Percentiles rank a stretch among this genome's conserved stretches.
Evolutionary conservation across 2,888 invertebrate genomes (phyloP).

Genomic region (Hirtodrosophila alboralis): DNA sequence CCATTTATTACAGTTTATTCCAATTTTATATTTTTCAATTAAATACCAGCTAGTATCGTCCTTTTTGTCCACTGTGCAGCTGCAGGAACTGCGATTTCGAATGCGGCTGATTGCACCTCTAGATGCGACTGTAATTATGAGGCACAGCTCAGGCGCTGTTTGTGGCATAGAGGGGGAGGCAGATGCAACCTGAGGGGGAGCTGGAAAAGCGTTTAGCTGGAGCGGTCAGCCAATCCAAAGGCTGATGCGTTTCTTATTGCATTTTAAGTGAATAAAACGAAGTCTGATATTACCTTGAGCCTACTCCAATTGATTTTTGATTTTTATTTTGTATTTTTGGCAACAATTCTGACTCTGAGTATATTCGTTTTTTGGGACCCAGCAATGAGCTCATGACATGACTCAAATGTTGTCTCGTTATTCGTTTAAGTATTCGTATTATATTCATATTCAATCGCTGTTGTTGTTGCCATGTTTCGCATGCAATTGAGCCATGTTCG

Average conservation of each 20-base stretch:
- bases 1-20: too few species aligned
- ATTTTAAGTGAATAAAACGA: conserved; percentile 45
- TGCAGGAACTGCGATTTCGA: conserved; percentile 14
- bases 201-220: conserved; percentile 52
- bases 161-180: not conserved
- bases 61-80: not conserved
- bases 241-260: conserved; percentile 50
- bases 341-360: conserved; percentile 9
- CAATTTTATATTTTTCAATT: too few species aligned
- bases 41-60: too few species aligned
- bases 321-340: conserved; percentile 10
- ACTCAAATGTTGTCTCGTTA: conserved; percentile 52
- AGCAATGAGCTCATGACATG: conserved; percentile 35
- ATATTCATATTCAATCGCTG: conserved; percentile 24
- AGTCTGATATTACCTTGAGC: not conserved
- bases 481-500: conserved; percentile 84
- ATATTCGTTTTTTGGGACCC: conserved; percentile 4
- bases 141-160: conserved; percentile 17
- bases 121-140: conserved; percentile 67
- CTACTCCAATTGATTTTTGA: conserved; percentile 17
- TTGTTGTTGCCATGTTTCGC: conserved; percentile 71
- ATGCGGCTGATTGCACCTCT: conserved; percentile 40
- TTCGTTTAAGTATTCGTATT: conserved; percentile 28
- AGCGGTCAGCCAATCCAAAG: conserved; percentile 20
- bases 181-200: too few species aligned